A percentile compares a stretch with the other conserved stretches of the same genome.
phyloP scores from a whole-genome alignment of 2,113 vertebrate species.

The Pseudorasbora parva region DNA sequence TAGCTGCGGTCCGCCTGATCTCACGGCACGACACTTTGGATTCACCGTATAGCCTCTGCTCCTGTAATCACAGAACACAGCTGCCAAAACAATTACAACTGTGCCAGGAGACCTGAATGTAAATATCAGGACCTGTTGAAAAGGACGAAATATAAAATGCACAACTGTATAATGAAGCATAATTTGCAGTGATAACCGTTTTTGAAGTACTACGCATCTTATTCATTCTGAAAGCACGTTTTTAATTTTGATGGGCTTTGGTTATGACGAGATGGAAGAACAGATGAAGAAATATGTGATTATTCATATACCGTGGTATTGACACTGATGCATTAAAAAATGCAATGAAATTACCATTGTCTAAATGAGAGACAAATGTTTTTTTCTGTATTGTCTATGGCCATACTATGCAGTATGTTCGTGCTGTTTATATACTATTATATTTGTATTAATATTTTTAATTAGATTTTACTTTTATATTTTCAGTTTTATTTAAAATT shows the following conservation, averaged over 20 bases:
- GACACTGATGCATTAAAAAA: not conserved
- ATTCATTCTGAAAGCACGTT: not conserved
- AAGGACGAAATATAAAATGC: not conserved
- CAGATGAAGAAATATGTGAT: not conserved
- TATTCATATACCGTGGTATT: not conserved
- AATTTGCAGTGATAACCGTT: not conserved
- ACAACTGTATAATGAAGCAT: not conserved
- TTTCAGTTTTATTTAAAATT: not conserved
- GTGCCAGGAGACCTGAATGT: slow-evolving; percentile 6
- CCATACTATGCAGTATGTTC: not conserved
- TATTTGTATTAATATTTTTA: not conserved
- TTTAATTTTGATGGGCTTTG: not conserved
- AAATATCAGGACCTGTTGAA: slow-evolving; percentile 15
- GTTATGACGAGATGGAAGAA: not conserved
- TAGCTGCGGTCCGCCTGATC: slow-evolving; percentile 32
- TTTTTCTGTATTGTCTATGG: not conserved
- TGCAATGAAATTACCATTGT: not conserved
- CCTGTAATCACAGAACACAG: slow-evolving; percentile 7
- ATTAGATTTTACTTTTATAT: not conserved
- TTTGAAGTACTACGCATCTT: not conserved
- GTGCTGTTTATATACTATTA: not conserved
- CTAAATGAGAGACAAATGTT: too few relatives aligned
- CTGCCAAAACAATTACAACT: slow-evolving; percentile 41
- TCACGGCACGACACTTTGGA: slow-evolving; percentile 16
- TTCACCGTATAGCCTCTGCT: not conserved